phyloP scores from a whole-genome alignment of 2,113 vertebrate species.

The Setophaga coronata region DNA sequence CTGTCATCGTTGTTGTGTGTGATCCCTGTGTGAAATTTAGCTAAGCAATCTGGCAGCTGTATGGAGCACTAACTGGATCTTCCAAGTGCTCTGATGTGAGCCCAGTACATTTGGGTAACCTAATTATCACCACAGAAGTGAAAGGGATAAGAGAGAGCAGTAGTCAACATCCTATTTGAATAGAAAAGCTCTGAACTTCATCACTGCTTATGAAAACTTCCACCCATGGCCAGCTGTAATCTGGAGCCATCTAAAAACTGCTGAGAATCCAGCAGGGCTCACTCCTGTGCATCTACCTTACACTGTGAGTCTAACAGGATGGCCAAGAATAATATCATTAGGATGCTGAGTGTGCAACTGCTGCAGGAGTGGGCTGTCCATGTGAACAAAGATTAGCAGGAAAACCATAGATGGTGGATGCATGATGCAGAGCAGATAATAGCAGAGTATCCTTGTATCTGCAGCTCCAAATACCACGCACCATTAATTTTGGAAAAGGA shows the following conservation, averaged over 20 bases:
- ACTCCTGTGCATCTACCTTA: slow-evolving; percentile 18
- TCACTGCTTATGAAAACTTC: slow-evolving; percentile 29
- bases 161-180: slow-evolving; percentile 26
- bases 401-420: neutral
- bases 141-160: neutral
- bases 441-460: slow-evolving; percentile 52
- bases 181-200: slow-evolving; percentile 22
- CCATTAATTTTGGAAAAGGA: slow-evolving; percentile 43
- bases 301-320: slow-evolving; percentile 24
- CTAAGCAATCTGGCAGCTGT: neutral
- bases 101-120: neutral
- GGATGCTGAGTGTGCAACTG: slow-evolving; percentile 31
- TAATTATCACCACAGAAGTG: slow-evolving; percentile 10
- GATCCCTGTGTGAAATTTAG: slow-evolving; percentile 13
- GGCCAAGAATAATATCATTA: slow-evolving; percentile 48
- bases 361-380: slow-evolving; percentile 34
- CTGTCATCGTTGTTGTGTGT: neutral
- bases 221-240: slow-evolving; percentile 1
- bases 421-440: slow-evolving; percentile 26
- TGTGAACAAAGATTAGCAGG: slow-evolving; percentile 36
- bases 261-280: neutral
- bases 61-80: neutral
- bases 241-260: slow-evolving; percentile 20
- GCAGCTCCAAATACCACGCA: neutral
- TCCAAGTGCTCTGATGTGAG: neutral